A percentile compares a stretch with the other conserved stretches of the same genome.
Evolutionary conservation across 2,797 vertebrate species (phyloP).

Genomic region (Eleutherodactylus coqui): DNA sequence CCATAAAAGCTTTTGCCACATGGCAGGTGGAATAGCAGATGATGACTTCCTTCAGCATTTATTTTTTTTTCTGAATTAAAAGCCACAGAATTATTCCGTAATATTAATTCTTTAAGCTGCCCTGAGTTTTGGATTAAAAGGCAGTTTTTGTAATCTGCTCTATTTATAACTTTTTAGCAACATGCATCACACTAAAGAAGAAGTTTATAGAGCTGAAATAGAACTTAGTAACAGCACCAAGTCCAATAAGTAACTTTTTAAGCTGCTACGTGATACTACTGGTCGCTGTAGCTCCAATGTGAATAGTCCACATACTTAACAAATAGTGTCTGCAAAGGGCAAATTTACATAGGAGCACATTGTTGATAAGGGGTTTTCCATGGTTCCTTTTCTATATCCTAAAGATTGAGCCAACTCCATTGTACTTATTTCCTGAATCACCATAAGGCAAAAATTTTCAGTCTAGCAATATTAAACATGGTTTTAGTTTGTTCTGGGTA

Average conservation of each 20-base stretch:
- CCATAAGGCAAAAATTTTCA: too few species aligned
- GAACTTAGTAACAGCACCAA: not conserved
- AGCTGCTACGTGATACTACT: not conserved
- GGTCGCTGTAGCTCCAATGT: not conserved
- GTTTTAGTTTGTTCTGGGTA: too few species aligned
- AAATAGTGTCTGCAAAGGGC: not conserved
- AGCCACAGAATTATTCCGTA: not conserved
- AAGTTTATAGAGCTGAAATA: not conserved
- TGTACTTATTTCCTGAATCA: too few species aligned
- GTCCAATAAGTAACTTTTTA: not conserved
- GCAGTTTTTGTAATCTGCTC: conserved; percentile 14
- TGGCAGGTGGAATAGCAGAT: not conserved
- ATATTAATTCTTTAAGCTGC: conserved; percentile 19
- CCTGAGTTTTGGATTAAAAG: conserved; percentile 8
- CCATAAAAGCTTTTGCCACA: not conserved
- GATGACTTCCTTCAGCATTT: not conserved
- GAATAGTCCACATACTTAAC: not conserved
- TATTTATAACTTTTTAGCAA: conserved; percentile 9
- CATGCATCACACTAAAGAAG: not conserved
- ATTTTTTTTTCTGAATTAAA: not conserved
- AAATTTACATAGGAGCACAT: not conserved
- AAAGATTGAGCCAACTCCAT: too few species aligned
- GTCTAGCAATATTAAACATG: too few species aligned
- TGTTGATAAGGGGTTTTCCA: not conserved
- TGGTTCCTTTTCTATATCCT: not conserved